A percentile compares a stretch with the other conserved stretches of the same genome.
Conservation (phyloP, 2,113 vertebrate species). For the Scartelaos histophorus region DNA sequence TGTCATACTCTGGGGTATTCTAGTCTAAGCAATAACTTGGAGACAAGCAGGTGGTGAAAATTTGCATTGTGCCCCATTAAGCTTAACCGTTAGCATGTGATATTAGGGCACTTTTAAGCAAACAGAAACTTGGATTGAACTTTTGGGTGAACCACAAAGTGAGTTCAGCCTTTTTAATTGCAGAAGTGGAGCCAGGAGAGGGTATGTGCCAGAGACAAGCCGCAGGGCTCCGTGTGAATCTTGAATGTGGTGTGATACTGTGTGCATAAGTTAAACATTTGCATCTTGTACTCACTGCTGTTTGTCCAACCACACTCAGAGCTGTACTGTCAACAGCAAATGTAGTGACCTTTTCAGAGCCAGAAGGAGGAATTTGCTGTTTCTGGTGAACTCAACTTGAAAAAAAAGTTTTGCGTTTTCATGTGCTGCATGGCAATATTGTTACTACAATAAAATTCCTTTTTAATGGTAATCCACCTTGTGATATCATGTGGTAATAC, state of each 20-base stretch:
- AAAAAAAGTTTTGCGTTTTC: no score
- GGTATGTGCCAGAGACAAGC: not conserved
- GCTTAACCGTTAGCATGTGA: no score
- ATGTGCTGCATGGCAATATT: no score
- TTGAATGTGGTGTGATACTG: not conserved
- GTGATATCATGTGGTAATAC: no score
- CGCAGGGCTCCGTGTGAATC: not conserved
- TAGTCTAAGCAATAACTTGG: no score
- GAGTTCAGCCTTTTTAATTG: slow-evolving; percentile 8
- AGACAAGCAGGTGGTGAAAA: no score
- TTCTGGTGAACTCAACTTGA: not conserved
- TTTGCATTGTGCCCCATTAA: no score
- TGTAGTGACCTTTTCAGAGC: not conserved
- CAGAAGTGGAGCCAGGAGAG: not conserved
- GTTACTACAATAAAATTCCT: no score
- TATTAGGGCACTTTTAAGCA: not conserved
- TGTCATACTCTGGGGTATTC: no score
- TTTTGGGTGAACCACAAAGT: slow-evolving; percentile 3
- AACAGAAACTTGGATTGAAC: not conserved
- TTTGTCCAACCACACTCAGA: not conserved
- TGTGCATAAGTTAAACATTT: not conserved
- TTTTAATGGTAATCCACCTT: no score
- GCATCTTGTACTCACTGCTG: not conserved
- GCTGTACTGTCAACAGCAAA: not conserved
- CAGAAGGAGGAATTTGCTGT: not conserved